These are phyloP conservation scores for Bolborhynchus lineola DNA, from an alignment of 2,113 vertebrate genomes.

Conservation along the genomic window DNA sequence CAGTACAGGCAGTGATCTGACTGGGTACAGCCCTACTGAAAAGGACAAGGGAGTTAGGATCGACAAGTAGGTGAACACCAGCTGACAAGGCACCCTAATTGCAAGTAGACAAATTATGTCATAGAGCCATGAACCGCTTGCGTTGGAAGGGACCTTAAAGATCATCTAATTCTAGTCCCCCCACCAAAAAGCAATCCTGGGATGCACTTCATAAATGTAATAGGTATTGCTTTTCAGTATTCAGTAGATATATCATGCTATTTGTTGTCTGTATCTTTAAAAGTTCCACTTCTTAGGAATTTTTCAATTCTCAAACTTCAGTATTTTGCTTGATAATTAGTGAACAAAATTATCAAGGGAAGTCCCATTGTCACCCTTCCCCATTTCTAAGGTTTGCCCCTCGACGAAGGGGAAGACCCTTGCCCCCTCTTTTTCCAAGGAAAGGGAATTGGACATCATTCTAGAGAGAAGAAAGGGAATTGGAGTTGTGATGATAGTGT, in stretches of 20 bases:
- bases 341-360: background rate
- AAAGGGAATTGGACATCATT: background rate
- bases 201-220: background rate
- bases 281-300: background rate
- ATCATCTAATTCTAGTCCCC: rapidly evolving
- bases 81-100: background rate
- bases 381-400: background rate
- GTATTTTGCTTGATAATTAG: background rate
- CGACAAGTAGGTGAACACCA: background rate
- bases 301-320: background rate
- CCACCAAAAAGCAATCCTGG: background rate
- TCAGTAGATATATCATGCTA: background rate
- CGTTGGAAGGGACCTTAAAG: background rate
- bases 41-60: background rate
- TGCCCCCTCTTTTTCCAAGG: background rate
- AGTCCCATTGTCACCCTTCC: background rate
- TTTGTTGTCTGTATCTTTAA: background rate
- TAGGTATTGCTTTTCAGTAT: background rate
- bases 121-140: background rate
- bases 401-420: background rate
- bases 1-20: background rate
- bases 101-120: background rate
- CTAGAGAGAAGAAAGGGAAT: background rate
- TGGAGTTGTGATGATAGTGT: background rate
- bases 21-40: background rate